Percentiles rank a stretch among this genome's conserved stretches.
These are phyloP conservation scores for Sander vitreus DNA, from an alignment of 2,113 vertebrate species.

Conservation along the genomic window DNA sequence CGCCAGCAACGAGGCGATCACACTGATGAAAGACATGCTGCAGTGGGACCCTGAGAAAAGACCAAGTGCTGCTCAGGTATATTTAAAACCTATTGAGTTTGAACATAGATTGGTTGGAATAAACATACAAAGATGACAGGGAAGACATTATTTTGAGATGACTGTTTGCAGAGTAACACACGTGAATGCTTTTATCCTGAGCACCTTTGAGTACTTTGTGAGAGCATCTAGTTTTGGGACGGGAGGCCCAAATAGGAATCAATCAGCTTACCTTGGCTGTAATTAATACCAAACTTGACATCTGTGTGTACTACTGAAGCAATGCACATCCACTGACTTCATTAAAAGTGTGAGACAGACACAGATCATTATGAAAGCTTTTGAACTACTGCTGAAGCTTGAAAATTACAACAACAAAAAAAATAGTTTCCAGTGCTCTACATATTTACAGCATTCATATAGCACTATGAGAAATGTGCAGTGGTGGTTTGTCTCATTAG, in stretches of 20 bases:
- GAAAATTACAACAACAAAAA: background rate
- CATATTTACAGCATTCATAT: background rate
- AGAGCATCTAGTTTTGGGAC: constrained; percentile 11
- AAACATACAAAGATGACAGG: background rate
- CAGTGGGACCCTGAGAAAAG: constrained; percentile 94
- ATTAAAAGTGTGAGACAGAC: background rate
- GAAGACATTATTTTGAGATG: background rate
- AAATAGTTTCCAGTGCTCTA: background rate
- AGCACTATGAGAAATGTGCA: background rate
- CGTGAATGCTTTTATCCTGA: background rate
- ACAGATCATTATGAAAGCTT: background rate
- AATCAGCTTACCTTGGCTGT: constrained; percentile 4
- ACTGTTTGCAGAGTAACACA: background rate
- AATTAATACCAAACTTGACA: background rate
- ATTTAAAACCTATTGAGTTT: background rate
- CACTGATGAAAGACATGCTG: constrained; percentile 91
- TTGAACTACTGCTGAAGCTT: background rate
- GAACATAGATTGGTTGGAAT: background rate
- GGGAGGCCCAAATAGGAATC: constrained; percentile 6
- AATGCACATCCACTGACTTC: background rate
- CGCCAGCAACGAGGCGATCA: constrained; percentile 90
- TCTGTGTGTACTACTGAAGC: background rate
- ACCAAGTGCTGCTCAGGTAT: constrained; percentile 92
- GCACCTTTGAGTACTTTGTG: background rate
- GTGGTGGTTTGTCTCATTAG: background rate